These are phyloP conservation scores for Malacosoma neustria DNA, from an alignment of 2,888 invertebrate genomes.

Conservation along the genomic window DNA sequence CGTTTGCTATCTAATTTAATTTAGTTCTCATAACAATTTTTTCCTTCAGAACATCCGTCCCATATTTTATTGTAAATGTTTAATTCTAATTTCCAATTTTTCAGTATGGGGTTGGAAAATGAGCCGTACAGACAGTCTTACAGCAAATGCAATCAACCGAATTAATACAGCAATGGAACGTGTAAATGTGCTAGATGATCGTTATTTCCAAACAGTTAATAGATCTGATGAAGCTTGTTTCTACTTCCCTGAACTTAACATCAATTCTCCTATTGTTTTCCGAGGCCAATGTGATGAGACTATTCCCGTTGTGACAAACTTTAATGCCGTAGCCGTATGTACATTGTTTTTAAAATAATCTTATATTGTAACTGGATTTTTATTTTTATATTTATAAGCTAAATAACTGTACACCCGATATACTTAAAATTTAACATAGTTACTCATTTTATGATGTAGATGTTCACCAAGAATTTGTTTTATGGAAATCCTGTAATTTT, in stretches of 20 bases:
- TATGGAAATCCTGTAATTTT: too few relatives aligned
- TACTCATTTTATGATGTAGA: too few relatives aligned
- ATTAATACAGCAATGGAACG: conserved; percentile 16
- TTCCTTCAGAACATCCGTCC: neutral
- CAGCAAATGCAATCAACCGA: conserved; percentile 10
- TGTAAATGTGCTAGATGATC: conserved; percentile 22
- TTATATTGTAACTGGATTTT: too few relatives aligned
- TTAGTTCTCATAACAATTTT: too few relatives aligned
- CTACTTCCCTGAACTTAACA: conserved; percentile 23
- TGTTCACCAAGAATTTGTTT: too few relatives aligned
- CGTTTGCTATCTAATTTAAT: too few relatives aligned
- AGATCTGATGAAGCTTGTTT: conserved; percentile 28
- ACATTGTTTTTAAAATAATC: conserved; percentile 2
- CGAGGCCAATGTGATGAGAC: conserved; percentile 31
- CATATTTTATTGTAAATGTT: too few relatives aligned
- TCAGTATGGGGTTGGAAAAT: conserved; percentile 53
- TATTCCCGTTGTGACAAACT: conserved; percentile 36
- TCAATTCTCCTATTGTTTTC: conserved; percentile 19
- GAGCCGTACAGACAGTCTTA: conserved; percentile 17
- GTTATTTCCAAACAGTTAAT: conserved; percentile 22
- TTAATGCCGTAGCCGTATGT: conserved; percentile 25
- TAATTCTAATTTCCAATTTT: conserved; percentile 2
- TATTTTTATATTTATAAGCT: too few relatives aligned
- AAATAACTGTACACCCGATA: too few relatives aligned
- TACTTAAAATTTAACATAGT: too few relatives aligned